A percentile compares a stretch with the other conserved stretches of the same genome.
phyloP scores from a whole-genome alignment of 2,113 vertebrate species.

The Aythya baeri region DNA sequence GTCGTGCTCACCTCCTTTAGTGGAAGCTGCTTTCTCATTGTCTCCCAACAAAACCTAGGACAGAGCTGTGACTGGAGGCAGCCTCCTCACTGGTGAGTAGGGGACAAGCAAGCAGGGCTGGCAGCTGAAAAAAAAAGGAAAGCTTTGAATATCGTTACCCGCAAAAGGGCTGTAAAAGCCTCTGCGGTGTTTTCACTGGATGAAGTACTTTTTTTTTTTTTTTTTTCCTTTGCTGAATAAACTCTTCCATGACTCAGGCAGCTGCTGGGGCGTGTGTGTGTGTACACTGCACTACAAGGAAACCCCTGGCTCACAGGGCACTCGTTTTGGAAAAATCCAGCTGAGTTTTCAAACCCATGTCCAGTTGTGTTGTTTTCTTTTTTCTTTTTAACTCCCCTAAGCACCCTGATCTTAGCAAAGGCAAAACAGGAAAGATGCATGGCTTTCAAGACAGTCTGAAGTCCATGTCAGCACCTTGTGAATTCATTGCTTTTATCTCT shows the following conservation, averaged over 20 bases:
- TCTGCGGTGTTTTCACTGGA: neutral
- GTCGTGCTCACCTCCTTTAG: neutral
- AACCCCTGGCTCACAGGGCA: neutral
- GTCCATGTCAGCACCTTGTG: neutral
- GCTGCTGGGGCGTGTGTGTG: neutral
- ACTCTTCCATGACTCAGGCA: neutral
- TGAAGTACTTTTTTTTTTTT: neutral
- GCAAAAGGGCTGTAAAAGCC: neutral
- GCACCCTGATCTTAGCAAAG: neutral
- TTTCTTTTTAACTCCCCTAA: neutral
- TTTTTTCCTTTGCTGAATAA: neutral
- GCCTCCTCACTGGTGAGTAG: neutral
- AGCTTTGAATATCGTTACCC: neutral
- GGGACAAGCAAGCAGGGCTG: neutral
- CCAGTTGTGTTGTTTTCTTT: too few relatives aligned
- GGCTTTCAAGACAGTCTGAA: accelerated
- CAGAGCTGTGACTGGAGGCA: neutral
- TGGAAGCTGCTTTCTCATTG: neutral
- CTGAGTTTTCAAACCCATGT: neutral
- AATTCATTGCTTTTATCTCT: neutral
- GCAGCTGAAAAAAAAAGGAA: neutral
- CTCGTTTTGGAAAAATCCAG: neutral
- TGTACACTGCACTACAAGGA: neutral
- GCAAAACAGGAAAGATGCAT: neutral
- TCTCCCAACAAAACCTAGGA: neutral